Conservation (phyloP, 2,797 vertebrate species). For the Lepidocolaptes lacrymiger region DNA sequence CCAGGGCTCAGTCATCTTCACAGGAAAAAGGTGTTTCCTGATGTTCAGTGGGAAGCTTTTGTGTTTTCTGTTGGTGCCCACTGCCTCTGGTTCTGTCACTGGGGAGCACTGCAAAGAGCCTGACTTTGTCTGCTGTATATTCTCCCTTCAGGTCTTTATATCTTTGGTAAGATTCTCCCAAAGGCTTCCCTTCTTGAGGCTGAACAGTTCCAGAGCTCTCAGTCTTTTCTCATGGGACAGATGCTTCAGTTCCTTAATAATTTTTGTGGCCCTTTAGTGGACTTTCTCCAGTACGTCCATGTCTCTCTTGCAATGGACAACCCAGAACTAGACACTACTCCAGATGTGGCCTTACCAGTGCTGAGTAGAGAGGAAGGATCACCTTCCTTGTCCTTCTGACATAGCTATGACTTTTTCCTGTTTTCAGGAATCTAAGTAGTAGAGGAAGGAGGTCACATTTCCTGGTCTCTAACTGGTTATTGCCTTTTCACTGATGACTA, state of each 20-base stretch:
- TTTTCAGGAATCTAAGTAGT: background rate
- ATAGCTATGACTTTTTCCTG: background rate
- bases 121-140: background rate
- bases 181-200: background rate
- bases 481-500: background rate
- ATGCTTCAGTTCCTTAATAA: background rate
- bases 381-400: background rate
- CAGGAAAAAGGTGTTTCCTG: background rate
- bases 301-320: background rate
- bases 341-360: background rate
- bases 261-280: background rate
- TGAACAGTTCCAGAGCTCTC: background rate
- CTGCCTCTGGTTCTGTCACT: background rate
- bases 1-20: background rate
- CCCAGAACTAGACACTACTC: background rate
- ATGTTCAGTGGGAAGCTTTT: background rate
- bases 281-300: background rate
- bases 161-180: background rate
- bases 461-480: background rate
- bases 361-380: background rate
- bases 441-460: background rate
- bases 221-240: background rate
- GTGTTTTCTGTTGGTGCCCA: background rate
- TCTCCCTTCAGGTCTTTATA: background rate
- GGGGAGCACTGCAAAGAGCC: background rate